Base-by-base conservation (phyloP, 2,888 invertebrate species). In the Drosophila birchii region DNA sequence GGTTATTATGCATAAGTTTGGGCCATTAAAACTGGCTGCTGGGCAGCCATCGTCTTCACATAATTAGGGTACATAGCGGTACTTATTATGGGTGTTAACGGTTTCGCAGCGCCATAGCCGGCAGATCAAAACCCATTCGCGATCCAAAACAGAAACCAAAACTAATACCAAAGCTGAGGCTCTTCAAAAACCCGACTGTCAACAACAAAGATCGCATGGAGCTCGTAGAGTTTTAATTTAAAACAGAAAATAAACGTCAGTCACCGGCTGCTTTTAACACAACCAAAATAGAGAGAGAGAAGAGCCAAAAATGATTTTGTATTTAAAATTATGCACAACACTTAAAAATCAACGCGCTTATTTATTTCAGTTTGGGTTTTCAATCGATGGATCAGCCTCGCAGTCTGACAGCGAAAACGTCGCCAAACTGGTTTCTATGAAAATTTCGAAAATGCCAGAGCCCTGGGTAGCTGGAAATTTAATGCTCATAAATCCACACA, bases 1-100 rank as follows among this genome's bases (percentile, higher is more conserved):
- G 20, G 49, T 43, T 53, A 78, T 86, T 85, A 88, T 88, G 88
- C 84, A 83, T 79, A 88, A 76, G 67, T 75, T 75, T 78, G 72
- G 43, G 74, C 77, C 60, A 80, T 81, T 81, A 85, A 87, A 88
- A 38, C 58, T 71, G 76, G 78, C 79, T 76, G 73, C 75, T 62
- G 81, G 66, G 79, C 69, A 66, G 80, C 74, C 64, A 53, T 57
- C 76, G 75, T 71, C 57, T 78, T 62, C 76, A 75, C 61, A 81
- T 89, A 90, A 90, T 90, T 90, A 80, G 90, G 91, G 79, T 91
- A 90, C 75, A 81, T 90, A 90, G 90, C 90, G 91, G 90, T 90
- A 91, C 90, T 90, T 90, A 87, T 86, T 85, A 86, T 88, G 81
- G 87, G 79, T 88, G 86, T 83, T 91, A 90, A 91, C 90, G 91